Base-by-base conservation (phyloP, 2,888 invertebrate species). In the Tubulanus polymorphus region DNA sequence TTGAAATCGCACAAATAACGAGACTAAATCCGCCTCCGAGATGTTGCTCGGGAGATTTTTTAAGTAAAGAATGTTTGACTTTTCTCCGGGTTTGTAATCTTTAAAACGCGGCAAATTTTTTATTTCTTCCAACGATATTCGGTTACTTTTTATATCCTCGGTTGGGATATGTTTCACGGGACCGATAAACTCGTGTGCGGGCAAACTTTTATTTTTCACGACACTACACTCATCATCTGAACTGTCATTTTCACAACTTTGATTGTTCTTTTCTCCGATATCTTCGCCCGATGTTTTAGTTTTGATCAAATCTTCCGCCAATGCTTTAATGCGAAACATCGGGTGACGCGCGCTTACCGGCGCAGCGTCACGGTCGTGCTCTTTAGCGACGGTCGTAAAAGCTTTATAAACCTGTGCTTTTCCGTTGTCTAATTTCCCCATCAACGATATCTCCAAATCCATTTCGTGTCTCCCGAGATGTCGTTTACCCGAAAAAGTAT, bases 41-140 rank as follows among this genome's bases (percentile, higher is more conserved):
- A 71, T 66, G 51, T 66, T 66, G 2, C 54, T 50, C 3, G 69
- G 58, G 28, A 76, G 59, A 52, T 76, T 76, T 65, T 76, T 76
- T 23, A 76, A 54, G 63, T 68, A 76, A 52, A 76, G 59, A 20
- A 51, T 20, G 18, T 5, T 27, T 15, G 15, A 37, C 27, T 49
- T 25, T 1, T 35, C 59, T 1, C 74, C 75, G 28, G 67, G 63
- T 1, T 58, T 23, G 55, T 74, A 75, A 46, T 69, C 66, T 29
- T 64, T 64, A 64, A 75, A 75, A 41, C 65, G 61, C 8, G 68
- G 66, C 26, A 73, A 37, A 26, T 64, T 49, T 51, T 57, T 64
- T 18, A 75, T 70, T 30, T 74, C 67, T 1, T 70, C 68, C 18
- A 55, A 5, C 10, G 63, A 63, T 0, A 74, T 63, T 59, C 67